Evolutionary conservation across 2,113 vertebrate genomes (phyloP).

Genomic region (Mus pahari): DNA sequence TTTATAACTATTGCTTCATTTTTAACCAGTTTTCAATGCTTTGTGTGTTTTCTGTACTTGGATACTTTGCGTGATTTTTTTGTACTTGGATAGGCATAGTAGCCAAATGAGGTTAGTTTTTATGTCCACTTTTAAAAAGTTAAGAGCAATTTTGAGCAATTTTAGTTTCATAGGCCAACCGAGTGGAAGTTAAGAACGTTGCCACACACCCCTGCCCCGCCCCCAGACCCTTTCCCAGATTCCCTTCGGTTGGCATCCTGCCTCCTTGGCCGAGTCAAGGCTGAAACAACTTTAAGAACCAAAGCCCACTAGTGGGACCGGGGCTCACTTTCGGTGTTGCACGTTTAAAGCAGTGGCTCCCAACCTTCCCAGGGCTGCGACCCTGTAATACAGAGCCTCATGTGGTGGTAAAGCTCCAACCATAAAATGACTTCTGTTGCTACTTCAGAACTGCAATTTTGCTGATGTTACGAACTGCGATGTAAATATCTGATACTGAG

Average conservation of each 20-base stretch:
- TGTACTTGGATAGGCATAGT: neutral
- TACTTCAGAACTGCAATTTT: neutral
- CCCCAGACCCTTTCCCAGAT: neutral
- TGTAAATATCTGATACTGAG: neutral
- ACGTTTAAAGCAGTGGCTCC: neutral
- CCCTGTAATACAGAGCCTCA: neutral
- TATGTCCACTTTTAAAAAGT: neutral
- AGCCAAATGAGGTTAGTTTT: neutral
- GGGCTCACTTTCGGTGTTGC: neutral
- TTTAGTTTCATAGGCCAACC: slow-evolving; percentile 32
- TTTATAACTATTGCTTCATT: neutral
- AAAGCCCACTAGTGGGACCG: neutral
- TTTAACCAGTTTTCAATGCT: neutral
- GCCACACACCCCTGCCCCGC: neutral
- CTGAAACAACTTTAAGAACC: neutral
- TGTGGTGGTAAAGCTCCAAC: neutral
- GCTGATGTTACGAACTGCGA: neutral
- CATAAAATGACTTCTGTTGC: too few species aligned
- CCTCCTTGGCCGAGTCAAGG: neutral
- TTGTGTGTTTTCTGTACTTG: neutral
- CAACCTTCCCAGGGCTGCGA: neutral
- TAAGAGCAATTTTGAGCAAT: neutral
- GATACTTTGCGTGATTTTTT: neutral
- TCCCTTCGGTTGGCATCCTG: neutral
- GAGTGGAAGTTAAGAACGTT: neutral